phyloP scores from a whole-genome alignment of 2,888 invertebrate genomes.

The Andrena trimmerana region DNA sequence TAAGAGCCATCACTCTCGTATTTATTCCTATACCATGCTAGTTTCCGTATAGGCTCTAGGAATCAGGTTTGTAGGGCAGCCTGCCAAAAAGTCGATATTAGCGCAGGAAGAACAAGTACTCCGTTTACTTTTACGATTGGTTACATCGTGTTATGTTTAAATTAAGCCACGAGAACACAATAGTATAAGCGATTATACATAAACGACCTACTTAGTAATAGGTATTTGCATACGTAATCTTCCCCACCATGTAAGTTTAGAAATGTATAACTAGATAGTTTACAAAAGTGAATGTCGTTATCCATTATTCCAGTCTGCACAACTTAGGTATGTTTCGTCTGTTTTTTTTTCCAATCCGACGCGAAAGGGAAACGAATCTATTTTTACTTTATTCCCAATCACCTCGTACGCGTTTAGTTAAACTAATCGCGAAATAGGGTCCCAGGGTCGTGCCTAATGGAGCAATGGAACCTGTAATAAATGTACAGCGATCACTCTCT shows the following conservation, averaged over 20 bases:
- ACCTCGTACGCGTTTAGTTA: neutral
- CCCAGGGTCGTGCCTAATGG: conserved; percentile 55
- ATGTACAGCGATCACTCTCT: conserved; percentile 53
- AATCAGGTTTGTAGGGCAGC: conserved; percentile 39
- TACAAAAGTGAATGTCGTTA: conserved; percentile 52
- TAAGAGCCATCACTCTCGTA: conserved; percentile 26
- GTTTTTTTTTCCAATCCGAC: neutral
- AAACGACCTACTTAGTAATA: conserved; percentile 56
- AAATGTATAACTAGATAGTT: conserved; percentile 55
- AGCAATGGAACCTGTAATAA: conserved; percentile 60
- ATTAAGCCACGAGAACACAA: conserved; percentile 71
- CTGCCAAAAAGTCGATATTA: neutral
- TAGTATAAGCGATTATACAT: conserved; percentile 52
- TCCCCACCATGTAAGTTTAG: conserved; percentile 59
- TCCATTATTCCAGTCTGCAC: conserved; percentile 65
- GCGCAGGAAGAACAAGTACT: neutral
- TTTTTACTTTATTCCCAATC: neutral
- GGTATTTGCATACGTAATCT: conserved; percentile 66
- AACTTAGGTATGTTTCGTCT: conserved; percentile 40
- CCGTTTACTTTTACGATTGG: conserved; percentile 10
- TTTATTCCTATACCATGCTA: conserved; percentile 18
- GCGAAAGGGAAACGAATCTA: conserved; percentile 21
- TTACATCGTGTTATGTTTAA: conserved; percentile 70
- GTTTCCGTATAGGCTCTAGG: conserved; percentile 43
- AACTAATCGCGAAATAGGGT: neutral